phyloP scores from a whole-genome alignment of 1,140 invertebrate genomes.

The Zaprionus capensis region DNA sequence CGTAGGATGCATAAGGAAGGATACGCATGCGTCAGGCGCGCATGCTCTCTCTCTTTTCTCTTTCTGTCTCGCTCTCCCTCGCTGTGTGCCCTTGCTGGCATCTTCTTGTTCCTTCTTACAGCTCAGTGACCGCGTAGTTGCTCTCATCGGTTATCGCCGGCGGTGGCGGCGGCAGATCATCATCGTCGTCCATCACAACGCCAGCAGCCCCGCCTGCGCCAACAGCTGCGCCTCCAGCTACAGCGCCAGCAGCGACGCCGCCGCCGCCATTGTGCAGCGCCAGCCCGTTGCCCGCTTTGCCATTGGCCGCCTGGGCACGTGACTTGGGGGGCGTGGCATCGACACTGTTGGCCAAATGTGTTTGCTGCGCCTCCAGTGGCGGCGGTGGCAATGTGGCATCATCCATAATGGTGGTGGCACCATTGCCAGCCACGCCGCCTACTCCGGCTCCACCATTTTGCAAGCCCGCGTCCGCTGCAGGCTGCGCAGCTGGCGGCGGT shows the following conservation, averaged over 20 bases:
- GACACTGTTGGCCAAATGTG: conserved; percentile 22
- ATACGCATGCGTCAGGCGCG: not conserved
- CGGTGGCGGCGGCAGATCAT: conserved; percentile 78
- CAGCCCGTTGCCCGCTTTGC: conserved; percentile 58
- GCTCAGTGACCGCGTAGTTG: conserved; percentile 84
- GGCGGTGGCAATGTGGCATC: conserved; percentile 75
- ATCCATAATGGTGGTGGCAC: conserved; percentile 39
- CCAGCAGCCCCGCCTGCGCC: not conserved
- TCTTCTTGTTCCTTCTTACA: conserved; percentile 51
- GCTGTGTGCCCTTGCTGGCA: not conserved
- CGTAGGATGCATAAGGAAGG: conserved; percentile 16
- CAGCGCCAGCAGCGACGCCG: conserved; percentile 7
- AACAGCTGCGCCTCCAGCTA: not conserved
- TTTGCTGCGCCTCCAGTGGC: conserved; percentile 59
- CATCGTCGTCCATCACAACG: conserved; percentile 67
- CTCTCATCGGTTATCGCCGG: conserved; percentile 82
- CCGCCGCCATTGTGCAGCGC: conserved; percentile 64
- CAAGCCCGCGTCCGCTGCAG: conserved; percentile 25
- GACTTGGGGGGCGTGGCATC: conserved; percentile 47
- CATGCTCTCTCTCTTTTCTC: conserved; percentile 7
- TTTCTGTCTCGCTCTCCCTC: not conserved
- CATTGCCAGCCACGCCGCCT: not conserved
- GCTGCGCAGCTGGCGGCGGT: conserved; percentile 59
- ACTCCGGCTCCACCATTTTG: conserved; percentile 50
- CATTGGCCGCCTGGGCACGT: conserved; percentile 30